A percentile compares a stretch with the other conserved stretches of the same genome.
These are phyloP conservation scores for Drosophila sp. DNA, from an alignment of 1,140 invertebrate genomes.

Conservation along the genomic window DNA sequence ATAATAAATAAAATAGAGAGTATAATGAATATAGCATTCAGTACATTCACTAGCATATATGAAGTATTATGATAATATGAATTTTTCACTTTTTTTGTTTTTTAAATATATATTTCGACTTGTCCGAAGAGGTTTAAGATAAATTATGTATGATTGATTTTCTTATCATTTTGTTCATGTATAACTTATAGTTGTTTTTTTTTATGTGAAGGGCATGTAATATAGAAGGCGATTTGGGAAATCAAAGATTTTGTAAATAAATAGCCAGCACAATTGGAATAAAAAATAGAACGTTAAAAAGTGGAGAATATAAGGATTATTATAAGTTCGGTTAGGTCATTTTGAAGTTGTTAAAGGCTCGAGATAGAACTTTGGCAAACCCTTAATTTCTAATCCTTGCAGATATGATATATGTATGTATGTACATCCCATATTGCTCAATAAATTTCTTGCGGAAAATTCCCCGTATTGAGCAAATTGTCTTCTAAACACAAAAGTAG, in stretches of 20 bases:
- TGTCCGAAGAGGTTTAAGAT: constrained; percentile 50
- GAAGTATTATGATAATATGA: constrained; percentile 66
- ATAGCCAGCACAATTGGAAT: constrained; percentile 38
- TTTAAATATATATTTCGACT: constrained; percentile 48
- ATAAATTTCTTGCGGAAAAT: no score
- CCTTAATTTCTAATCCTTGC: no score
- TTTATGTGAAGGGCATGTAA: neutral
- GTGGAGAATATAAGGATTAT: neutral
- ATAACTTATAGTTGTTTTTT: neutral
- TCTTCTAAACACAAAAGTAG: no score
- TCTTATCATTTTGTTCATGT: constrained; percentile 15
- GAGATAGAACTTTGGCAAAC: neutral
- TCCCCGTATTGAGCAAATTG: no score
- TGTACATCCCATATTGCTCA: no score
- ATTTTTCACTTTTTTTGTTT: constrained; percentile 44
- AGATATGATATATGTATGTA: no score
- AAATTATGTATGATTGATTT: constrained; percentile 33
- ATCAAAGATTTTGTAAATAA: constrained; percentile 53
- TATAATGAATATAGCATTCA: constrained; percentile 83
- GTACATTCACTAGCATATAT: constrained; percentile 83
- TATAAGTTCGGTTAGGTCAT: neutral
- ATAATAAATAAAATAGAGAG: constrained; percentile 77
- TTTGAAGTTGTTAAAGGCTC: neutral
- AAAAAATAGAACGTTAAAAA: neutral
- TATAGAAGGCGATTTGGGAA: constrained; percentile 49